Conservation (phyloP, 2,113 vertebrate species). For the Dryoscopus gambensis region DNA sequence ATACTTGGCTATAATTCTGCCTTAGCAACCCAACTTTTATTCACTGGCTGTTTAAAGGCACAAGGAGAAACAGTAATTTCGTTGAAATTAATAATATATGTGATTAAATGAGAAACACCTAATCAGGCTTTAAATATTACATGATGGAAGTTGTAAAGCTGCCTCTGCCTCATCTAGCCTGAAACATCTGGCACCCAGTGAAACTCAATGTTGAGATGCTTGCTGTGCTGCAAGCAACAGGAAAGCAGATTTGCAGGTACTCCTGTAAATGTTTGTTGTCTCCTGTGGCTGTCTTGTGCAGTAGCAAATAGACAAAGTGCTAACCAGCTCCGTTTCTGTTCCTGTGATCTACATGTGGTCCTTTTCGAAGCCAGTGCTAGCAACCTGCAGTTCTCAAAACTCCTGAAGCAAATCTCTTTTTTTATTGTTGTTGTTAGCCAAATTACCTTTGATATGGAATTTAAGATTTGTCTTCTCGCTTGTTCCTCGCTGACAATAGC, state of each 20-base stretch:
- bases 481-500: neutral
- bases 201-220: neutral
- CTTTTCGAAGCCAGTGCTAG: neutral
- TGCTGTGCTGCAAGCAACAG: neutral
- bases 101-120: slow-evolving; percentile 58
- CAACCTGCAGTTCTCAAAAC: neutral
- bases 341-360: neutral
- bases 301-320: neutral
- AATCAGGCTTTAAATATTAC: slow-evolving; percentile 39
- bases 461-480: neutral
- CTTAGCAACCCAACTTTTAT: slow-evolving; percentile 38
- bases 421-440: neutral
- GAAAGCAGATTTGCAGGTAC: neutral
- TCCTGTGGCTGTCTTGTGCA: neutral
- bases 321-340: neutral
- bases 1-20: slow-evolving; percentile 34
- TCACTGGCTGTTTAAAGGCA: neutral
- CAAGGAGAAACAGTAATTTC: slow-evolving; percentile 15
- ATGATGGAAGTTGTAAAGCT: neutral
- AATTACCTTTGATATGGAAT: neutral
- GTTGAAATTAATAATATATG: slow-evolving; percentile 48
- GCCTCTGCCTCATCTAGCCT: neutral
- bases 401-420: neutral
- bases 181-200: slow-evolving; percentile 1
- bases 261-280: neutral